phyloP scores from a whole-genome alignment of 2,888 invertebrate species.

The Pyrgus malvae region DNA sequence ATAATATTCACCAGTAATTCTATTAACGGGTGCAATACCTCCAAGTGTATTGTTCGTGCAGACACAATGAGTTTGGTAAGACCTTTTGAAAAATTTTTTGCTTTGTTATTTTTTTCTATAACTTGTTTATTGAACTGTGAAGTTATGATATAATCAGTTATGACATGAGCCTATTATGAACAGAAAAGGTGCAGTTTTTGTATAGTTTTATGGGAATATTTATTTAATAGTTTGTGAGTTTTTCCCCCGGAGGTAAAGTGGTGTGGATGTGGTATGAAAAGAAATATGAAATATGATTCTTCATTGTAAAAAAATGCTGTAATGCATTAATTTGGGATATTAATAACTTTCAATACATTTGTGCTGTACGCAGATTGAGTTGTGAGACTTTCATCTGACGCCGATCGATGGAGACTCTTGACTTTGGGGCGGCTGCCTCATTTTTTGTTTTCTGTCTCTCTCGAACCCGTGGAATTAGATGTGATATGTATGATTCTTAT shows the following conservation, averaged over 20 bases:
- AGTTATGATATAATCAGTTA: slow-evolving; percentile 80
- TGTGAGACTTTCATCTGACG: slow-evolving; percentile 40
- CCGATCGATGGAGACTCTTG: slow-evolving; percentile 80
- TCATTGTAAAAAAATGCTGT: slow-evolving; percentile 37
- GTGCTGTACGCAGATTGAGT: slow-evolving; percentile 32
- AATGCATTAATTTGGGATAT: slow-evolving; percentile 44
- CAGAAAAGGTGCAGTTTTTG: slow-evolving; percentile 29
- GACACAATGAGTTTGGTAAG: slow-evolving; percentile 78
- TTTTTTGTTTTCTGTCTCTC: slow-evolving; percentile 62
- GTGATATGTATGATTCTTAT: slow-evolving; percentile 62
- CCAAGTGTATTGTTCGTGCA: slow-evolving; percentile 64
- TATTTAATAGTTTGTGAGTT: neutral
- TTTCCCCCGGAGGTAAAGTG: slow-evolving; percentile 3
- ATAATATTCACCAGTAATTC: slow-evolving; percentile 58
- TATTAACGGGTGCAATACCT: slow-evolving; percentile 55
- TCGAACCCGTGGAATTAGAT: slow-evolving; percentile 59
- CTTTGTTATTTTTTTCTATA: slow-evolving; percentile 55
- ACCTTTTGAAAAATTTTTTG: slow-evolving; percentile 58
- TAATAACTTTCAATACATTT: slow-evolving; percentile 37
- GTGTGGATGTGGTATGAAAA: slow-evolving; percentile 29
- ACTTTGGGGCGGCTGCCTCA: slow-evolving; percentile 63
- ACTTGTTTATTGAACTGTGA: slow-evolving; percentile 66
- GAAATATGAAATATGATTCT: slow-evolving; percentile 59
- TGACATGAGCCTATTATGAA: slow-evolving; percentile 71
- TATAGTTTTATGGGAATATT: slow-evolving; percentile 26